These are phyloP conservation scores for Acleris holmiana DNA, from an alignment of 2,888 invertebrate species.

Conservation along the genomic window DNA sequence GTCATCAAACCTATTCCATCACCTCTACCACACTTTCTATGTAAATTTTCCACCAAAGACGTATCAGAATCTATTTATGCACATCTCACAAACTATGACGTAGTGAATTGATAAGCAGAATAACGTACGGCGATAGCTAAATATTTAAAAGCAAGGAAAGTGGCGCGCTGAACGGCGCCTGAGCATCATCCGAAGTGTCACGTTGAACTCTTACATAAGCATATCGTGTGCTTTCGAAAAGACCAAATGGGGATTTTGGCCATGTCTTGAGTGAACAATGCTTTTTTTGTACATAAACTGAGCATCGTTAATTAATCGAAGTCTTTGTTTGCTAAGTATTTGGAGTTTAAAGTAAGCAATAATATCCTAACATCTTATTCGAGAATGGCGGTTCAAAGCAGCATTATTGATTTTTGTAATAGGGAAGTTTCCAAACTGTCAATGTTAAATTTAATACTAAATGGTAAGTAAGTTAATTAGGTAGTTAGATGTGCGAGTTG, in stretches of 20 bases:
- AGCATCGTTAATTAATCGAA: background rate
- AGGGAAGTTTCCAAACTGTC: too few relatives aligned
- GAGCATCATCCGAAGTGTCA: conserved; percentile 73
- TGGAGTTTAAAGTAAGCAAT: too few relatives aligned
- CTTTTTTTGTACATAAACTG: background rate
- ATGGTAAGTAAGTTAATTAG: too few relatives aligned
- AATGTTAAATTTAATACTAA: too few relatives aligned
- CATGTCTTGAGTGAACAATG: conserved; percentile 61
- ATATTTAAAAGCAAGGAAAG: conserved; percentile 76
- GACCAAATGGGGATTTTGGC: conserved; percentile 69
- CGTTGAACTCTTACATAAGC: conserved; percentile 84
- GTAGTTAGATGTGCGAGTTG: too few relatives aligned
- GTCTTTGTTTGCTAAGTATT: too few relatives aligned
- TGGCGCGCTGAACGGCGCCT: conserved; percentile 74
- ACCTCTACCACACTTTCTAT: background rate
- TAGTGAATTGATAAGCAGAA: conserved; percentile 30
- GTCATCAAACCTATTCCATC: too few relatives aligned
- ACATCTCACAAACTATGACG: conserved; percentile 20
- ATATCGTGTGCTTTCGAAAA: conserved; percentile 80
- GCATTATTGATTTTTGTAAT: too few relatives aligned
- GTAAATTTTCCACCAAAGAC: conserved; percentile 2
- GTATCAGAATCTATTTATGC: conserved; percentile 16
- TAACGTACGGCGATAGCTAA: conserved; percentile 60
- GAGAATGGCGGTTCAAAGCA: too few relatives aligned
- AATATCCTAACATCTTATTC: too few relatives aligned